Conservation (phyloP, 2,888 invertebrate species). For the Graphium colonna region DNA sequence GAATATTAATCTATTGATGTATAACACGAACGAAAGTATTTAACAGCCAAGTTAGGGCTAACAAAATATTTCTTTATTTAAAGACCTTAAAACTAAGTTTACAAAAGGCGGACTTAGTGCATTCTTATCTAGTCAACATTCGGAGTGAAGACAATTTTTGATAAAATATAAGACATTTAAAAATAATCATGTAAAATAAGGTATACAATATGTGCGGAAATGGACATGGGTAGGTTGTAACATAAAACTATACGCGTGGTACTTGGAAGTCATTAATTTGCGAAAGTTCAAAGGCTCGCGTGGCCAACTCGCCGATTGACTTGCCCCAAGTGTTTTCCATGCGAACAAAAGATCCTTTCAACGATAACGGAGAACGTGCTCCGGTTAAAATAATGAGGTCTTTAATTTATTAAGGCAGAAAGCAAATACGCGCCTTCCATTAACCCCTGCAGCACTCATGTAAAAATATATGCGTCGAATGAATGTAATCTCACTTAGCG, state of each 20-base stretch:
- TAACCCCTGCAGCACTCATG: constrained; percentile 29
- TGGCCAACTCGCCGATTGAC: constrained; percentile 60
- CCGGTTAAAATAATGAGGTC: constrained; percentile 67
- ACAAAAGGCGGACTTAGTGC: too few relatives aligned
- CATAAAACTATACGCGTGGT: constrained; percentile 48
- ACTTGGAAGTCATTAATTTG: constrained; percentile 68
- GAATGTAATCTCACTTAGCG: constrained; percentile 12
- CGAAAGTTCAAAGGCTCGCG: constrained; percentile 60
- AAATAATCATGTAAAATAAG: constrained; percentile 3
- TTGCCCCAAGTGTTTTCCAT: constrained; percentile 67
- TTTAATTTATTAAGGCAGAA: constrained; percentile 63
- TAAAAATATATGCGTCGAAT: constrained; percentile 11
- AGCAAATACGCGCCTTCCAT: constrained; percentile 36
- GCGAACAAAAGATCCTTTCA: constrained; percentile 72
- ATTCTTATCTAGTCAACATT: too few relatives aligned
- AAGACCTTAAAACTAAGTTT: too few relatives aligned
- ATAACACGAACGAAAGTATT: too few relatives aligned
- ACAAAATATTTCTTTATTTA: too few relatives aligned
- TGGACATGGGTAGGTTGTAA: constrained; percentile 44
- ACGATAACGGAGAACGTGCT: constrained; percentile 55
- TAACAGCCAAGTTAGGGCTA: too few relatives aligned
- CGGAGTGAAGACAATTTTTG: too few relatives aligned
- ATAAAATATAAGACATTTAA: too few relatives aligned
- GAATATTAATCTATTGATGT: too few relatives aligned
- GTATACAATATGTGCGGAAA: constrained; percentile 23